phyloP scores from a whole-genome alignment of 1,140 invertebrate genomes.

The Araneus ventricosus region DNA sequence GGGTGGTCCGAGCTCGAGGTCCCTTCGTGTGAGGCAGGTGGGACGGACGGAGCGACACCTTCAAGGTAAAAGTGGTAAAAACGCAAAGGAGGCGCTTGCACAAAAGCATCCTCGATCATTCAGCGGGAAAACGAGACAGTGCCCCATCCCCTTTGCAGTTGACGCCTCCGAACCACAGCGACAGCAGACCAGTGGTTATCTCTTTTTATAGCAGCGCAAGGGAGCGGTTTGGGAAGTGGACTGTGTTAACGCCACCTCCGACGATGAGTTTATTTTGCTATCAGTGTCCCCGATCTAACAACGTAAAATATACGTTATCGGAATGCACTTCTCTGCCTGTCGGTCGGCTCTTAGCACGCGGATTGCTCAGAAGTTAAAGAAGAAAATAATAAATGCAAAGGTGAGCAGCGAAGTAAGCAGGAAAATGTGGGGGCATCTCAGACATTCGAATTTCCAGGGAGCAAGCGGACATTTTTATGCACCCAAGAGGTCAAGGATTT shows the following conservation, averaged over 20 bases:
- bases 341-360: not conserved
- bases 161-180: not conserved
- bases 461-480: not conserved
- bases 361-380: not conserved
- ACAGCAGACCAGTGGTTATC: conserved; percentile 28
- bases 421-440: not conserved
- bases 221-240: not conserved
- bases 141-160: not conserved
- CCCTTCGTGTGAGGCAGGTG: conserved; percentile 35
- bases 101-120: conserved; percentile 22
- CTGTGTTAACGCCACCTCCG: not conserved
- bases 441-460: not conserved
- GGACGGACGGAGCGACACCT: conserved; percentile 35
- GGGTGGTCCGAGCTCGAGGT: conserved; percentile 43
- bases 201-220: not conserved
- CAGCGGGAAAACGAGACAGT: not conserved
- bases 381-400: not conserved
- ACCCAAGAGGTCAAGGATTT: too few species aligned
- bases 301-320: conserved; percentile 14
- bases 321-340: not conserved
- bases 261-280: conserved; percentile 30
- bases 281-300: not conserved
- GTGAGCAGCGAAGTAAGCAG: not conserved
- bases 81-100: not conserved
- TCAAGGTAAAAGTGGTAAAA: conserved; percentile 46